Percentiles rank a stretch among this genome's conserved stretches.
phyloP scores from a whole-genome alignment of 2,113 vertebrate species.

The Puntigrus tetrazona region DNA sequence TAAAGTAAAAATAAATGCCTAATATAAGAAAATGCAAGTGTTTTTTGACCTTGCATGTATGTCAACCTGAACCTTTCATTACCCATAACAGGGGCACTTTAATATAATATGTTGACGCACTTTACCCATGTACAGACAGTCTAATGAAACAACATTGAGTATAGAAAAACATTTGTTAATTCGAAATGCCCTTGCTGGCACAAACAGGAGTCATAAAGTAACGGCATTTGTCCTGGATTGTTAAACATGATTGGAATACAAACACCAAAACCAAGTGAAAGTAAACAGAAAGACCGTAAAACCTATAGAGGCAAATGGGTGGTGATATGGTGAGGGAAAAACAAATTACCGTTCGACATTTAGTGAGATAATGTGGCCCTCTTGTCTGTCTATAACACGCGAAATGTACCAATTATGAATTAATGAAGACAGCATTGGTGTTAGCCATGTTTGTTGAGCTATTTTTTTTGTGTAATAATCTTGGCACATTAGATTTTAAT shows the following conservation, averaged over 20 bases:
- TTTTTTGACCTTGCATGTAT: too few species aligned
- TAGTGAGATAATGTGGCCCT: background rate
- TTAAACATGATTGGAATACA: background rate
- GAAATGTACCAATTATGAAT: background rate
- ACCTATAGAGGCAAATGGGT: background rate
- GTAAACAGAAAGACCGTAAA: background rate
- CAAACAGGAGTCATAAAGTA: background rate
- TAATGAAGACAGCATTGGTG: background rate
- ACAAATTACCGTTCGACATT: background rate
- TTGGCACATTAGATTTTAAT: slow-evolving; percentile 41
- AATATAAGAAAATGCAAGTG: too few species aligned
- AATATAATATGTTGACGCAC: too few species aligned
- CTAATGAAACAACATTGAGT: background rate
- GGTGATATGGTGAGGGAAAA: background rate
- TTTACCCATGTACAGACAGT: background rate
- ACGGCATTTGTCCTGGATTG: background rate
- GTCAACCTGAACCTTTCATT: too few species aligned
- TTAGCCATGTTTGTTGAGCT: slow-evolving; percentile 15
- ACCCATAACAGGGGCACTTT: too few species aligned
- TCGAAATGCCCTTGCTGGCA: background rate
- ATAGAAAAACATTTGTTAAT: background rate
- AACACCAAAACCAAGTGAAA: background rate
- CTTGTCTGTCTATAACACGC: background rate
- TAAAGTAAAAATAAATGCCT: too few species aligned
- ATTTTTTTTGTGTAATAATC: slow-evolving; percentile 24